Percentiles rank a stretch among this genome's conserved stretches.
Conservation (phyloP, 2,888 invertebrate species). For the Boloria selene region DNA sequence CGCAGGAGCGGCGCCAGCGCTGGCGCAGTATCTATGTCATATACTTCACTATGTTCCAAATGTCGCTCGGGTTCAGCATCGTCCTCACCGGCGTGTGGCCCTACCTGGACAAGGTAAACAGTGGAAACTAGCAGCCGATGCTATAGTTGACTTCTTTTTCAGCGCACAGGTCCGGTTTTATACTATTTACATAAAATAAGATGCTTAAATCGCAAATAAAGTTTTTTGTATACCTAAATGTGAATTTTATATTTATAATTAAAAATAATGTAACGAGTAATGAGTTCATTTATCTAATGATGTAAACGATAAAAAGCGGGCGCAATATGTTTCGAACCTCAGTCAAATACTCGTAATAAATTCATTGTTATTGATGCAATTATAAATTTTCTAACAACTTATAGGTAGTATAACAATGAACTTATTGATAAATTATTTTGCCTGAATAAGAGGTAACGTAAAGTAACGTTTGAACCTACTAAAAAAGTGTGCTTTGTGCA, state of each 20-base stretch:
- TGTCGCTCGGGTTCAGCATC: constrained; percentile 94
- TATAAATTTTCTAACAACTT: not conserved
- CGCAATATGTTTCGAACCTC: constrained; percentile 2
- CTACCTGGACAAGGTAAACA: constrained; percentile 89
- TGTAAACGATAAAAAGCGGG: constrained; percentile 5
- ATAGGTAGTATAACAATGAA: not conserved
- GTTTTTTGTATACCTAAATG: too few species aligned
- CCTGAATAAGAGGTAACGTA: too few species aligned
- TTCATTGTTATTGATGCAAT: constrained; percentile 1
- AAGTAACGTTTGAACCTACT: too few species aligned
- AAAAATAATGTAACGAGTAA: not conserved
- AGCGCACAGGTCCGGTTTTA: not conserved
- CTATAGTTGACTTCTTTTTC: not conserved
- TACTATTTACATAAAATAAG: too few species aligned
- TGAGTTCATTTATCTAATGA: not conserved
- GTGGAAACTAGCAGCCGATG: not conserved
- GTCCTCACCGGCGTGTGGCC: constrained; percentile 95
- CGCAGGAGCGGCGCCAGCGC: constrained; percentile 85
- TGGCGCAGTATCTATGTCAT: constrained; percentile 91
- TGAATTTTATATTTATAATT: not conserved
- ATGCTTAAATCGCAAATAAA: too few species aligned
- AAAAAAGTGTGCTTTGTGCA: too few species aligned
- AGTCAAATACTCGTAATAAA: not conserved
- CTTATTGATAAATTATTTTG: not conserved
- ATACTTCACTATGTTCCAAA: constrained; percentile 95